Conservation (phyloP, 2,888 invertebrate species). For the Heliconius cydno region DNA sequence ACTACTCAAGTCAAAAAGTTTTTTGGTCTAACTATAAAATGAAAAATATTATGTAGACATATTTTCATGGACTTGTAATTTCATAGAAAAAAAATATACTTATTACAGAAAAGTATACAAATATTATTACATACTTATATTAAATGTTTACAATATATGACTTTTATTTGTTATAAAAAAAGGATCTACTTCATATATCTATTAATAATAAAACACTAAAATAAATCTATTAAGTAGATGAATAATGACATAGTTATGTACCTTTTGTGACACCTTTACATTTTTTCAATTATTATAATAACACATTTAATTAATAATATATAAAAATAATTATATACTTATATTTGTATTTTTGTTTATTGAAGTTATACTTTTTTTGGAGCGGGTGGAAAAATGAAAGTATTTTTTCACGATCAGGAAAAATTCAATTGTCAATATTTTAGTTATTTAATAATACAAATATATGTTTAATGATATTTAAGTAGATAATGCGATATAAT, state of each 20-base stretch:
- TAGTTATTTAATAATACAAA: no score
- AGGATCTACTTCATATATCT: neutral
- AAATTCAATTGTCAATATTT: no score
- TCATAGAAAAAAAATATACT: neutral
- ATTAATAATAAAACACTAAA: slow-evolving; percentile 1
- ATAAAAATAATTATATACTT: neutral
- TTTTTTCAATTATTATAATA: neutral
- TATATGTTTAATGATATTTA: no score
- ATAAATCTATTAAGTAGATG: neutral
- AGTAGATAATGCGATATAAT: no score
- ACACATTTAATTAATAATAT: neutral
- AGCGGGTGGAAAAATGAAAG: no score
- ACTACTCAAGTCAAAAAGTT: neutral
- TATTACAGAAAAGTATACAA: neutral
- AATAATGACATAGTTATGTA: slow-evolving; percentile 2
- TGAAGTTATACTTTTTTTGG: no score
- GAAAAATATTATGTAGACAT: no score
- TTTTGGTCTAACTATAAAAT: neutral
- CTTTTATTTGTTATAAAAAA: neutral
- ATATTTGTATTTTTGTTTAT: neutral
- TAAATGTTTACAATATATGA: neutral
- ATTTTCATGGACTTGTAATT: neutral
- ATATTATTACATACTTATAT: neutral
- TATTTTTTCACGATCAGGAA: no score
- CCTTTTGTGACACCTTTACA: slow-evolving; percentile 5